These are phyloP conservation scores for Ditula angustiorana DNA, from an alignment of 2,888 invertebrate genomes.

Conservation along the genomic window DNA sequence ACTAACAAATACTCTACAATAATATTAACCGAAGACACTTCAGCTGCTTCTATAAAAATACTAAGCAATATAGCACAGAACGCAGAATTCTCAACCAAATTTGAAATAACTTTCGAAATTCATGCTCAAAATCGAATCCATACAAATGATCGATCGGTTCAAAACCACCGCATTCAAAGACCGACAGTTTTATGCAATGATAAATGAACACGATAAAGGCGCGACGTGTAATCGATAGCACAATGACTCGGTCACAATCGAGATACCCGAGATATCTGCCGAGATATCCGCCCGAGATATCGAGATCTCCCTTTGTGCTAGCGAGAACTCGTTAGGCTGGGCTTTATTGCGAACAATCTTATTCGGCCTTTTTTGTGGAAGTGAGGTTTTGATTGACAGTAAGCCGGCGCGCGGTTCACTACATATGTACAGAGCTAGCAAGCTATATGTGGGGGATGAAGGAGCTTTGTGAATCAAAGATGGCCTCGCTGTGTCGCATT, in stretches of 20 bases:
- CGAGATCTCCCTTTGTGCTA: slow-evolving; percentile 38
- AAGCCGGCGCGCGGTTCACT: slow-evolving; percentile 51
- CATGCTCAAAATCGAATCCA: slow-evolving; percentile 13
- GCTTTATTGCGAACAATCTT: slow-evolving; percentile 56
- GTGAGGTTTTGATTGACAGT: slow-evolving; percentile 72
- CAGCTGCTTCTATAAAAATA: too few species aligned
- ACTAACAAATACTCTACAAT: too few species aligned
- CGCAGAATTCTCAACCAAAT: neutral
- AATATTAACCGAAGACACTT: too few species aligned
- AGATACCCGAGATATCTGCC: neutral
- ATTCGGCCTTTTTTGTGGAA: slow-evolving; percentile 53
- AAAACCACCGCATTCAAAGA: slow-evolving; percentile 6
- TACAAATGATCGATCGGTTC: slow-evolving; percentile 26
- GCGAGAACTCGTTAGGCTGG: slow-evolving; percentile 60
- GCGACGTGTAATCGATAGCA: slow-evolving; percentile 53
- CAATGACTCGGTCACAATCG: slow-evolving; percentile 55
- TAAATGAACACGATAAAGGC: slow-evolving; percentile 27
- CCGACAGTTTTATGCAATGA: slow-evolving; percentile 28
- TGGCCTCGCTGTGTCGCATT: slow-evolving; percentile 2
- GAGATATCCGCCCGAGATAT: slow-evolving; percentile 4
- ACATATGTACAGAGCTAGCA: slow-evolving; percentile 55
- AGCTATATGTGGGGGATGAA: neutral
- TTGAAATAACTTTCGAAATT: neutral
- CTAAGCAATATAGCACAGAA: neutral
- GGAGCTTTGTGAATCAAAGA: slow-evolving; percentile 17